Conservation (phyloP, 2,113 vertebrate genomes). For the Myanophis thanlyinensis region DNA sequence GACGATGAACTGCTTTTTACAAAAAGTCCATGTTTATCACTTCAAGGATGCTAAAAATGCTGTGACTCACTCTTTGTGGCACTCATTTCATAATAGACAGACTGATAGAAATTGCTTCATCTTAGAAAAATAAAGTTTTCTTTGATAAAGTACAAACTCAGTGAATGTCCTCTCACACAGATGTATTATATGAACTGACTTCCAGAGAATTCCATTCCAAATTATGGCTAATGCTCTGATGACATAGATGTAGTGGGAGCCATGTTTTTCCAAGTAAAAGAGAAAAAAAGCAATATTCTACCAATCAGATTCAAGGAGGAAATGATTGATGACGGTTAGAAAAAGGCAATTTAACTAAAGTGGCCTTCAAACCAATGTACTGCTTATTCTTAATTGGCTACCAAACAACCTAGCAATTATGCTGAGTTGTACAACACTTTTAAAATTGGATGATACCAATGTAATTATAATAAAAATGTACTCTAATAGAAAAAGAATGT, state of each 20-base stretch:
- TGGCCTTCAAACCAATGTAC: slow-evolving; percentile 5
- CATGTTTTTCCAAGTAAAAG: background rate
- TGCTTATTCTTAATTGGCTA: slow-evolving; percentile 26
- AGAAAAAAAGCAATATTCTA: background rate
- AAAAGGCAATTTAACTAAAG: slow-evolving; percentile 19
- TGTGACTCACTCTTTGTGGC: background rate
- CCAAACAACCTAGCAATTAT: slow-evolving; percentile 13
- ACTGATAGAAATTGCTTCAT: background rate
- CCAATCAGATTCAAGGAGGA: background rate
- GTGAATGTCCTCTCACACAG: background rate
- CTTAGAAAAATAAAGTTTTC: background rate
- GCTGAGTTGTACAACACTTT: slow-evolving; percentile 23
- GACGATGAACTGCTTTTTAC: background rate
- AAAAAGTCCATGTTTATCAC: background rate
- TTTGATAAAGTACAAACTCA: background rate
- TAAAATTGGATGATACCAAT: slow-evolving; percentile 18
- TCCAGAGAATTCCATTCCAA: background rate
- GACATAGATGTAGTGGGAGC: background rate
- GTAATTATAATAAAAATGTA: slow-evolving; percentile 27
- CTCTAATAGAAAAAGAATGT: slow-evolving; percentile 5
- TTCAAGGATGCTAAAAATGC: too few relatives aligned
- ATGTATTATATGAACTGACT: background rate
- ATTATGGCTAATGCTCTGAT: background rate
- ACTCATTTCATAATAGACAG: background rate
- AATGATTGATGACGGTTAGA: slow-evolving; percentile 17